Evolutionary conservation across 1,140 invertebrate genomes (phyloP), one percentile per base, ranked within the genome.

Genomic region (Monomorium pharaonis): DNA sequence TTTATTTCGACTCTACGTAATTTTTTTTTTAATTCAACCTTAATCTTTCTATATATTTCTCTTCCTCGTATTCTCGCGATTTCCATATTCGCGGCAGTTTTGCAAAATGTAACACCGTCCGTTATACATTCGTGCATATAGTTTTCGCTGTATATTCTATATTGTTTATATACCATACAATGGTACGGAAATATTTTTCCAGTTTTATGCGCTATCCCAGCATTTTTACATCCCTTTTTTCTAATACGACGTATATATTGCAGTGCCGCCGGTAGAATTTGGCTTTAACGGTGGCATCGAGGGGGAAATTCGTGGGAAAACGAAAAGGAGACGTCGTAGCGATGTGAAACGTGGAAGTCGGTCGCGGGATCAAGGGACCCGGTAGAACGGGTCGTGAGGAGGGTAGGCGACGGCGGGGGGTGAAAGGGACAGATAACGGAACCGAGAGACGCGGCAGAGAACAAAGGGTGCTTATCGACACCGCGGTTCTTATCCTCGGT

Each of bases 381-480:
- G 54, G 56, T 30, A 49, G 30, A 72, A 86, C 51, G 70, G 51
- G 49, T 44, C 60, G 60, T 16, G 18, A 51, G 16, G 49, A 18
- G 51, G n/a, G n/a, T 10, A 37, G 75, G 33, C 18, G 67, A 44
- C n/a, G 78, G 58, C 6, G 18, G 27, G 12, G 56, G 10, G 83
- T 16, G 9, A 14, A 42, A 27, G n/a, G 24, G 67, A 67, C 78
- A 89, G 86, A 84, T 86, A 85, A 78, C 70, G 58, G 70, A 44
- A 54, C 16, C 51, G 10, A 78, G 74, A 58, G 72, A 65, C 78
- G 75, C 75, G 63, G 70, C n/a, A 2, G 86, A 89, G 90, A 84
- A 90, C 87, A 91, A 92, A 91, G 89, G 87, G 88, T 91, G 89
- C 91, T 92, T 92, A 92, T 92, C 92, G 91, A 91, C 89, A 87